Base-by-base conservation (phyloP, 1,140 invertebrate genomes). In the Ectropis grisescens region DNA sequence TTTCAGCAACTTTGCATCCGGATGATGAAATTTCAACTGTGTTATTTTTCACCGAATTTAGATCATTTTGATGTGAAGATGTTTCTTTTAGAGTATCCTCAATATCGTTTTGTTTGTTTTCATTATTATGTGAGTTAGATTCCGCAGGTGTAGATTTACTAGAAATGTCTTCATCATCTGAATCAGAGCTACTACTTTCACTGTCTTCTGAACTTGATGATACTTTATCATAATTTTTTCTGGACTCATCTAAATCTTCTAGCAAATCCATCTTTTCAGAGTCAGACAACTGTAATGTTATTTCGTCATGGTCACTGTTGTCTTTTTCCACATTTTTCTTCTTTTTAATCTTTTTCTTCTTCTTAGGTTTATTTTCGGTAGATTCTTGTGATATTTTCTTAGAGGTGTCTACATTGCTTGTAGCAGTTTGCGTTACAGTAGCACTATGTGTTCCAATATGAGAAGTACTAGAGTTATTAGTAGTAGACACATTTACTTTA, bases 231-330 rank as follows among this genome's bases (percentile, higher is more conserved):
- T 52, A 64, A 11, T 62, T 58, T 28, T 69, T 72, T 19, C 52
- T 47, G n/a, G n/a, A n/a, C 16, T 19, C 16, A 29, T 75, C 61
- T 6, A 80, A 60, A 51, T 69, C 61, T 51, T 82, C 79, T 19
- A 83, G 47, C 9, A 83, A 39, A 57, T 83, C 80, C 75, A 82
- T 81, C 49, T 83, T 83, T 29, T 83, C 82, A 2, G 70, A 61
- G 53, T 83, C 80, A 0, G 82, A 83, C 2, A 83, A 34, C 34
- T 83, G 67, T 3, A 83, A 33, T 2, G 60, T 82, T 22, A 83
- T 79, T 55, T 83, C 82, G 48, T 82, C 79, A 12, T 80, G 64
- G 39, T 82, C 78, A 13, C 61, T 68, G 1, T 48, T 66, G 35
- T 64, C 57, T 44, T 62, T 72, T 1, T 58, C 46, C 26, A 44